Conservation (phyloP, 2,113 vertebrate genomes). For the Alces alces region DNA sequence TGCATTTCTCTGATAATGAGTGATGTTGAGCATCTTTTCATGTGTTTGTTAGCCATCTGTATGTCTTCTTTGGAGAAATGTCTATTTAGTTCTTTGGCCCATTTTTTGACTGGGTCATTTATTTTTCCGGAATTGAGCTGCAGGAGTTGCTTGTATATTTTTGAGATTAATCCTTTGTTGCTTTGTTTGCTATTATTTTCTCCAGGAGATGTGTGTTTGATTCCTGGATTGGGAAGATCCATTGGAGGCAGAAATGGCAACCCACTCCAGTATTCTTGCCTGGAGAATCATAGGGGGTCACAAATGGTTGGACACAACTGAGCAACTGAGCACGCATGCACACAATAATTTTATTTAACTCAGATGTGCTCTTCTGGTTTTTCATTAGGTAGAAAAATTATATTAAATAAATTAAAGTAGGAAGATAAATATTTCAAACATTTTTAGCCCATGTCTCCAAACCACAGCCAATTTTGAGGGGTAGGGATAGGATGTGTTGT, state of each 20-base stretch:
- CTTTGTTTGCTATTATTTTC: too few species aligned
- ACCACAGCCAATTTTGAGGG: neutral
- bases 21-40: too few species aligned
- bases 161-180: too few species aligned
- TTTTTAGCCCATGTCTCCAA: neutral
- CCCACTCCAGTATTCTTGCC: neutral
- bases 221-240: neutral
- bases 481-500: neutral
- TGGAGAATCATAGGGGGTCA: neutral
- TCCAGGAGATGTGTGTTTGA: neutral
- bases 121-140: too few species aligned
- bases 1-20: too few species aligned
- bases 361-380: conserved; percentile 2
- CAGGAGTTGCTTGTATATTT: too few species aligned
- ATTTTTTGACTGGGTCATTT: too few species aligned
- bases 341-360: conserved; percentile 3
- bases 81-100: too few species aligned
- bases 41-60: too few species aligned
- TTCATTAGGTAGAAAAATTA: neutral
- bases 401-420: neutral
- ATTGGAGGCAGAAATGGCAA: neutral
- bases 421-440: neutral
- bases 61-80: too few species aligned
- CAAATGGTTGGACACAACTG: neutral
- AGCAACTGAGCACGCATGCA: neutral